phyloP scores from a whole-genome alignment of 2,888 invertebrate species.

The Drosophila leonis region DNA sequence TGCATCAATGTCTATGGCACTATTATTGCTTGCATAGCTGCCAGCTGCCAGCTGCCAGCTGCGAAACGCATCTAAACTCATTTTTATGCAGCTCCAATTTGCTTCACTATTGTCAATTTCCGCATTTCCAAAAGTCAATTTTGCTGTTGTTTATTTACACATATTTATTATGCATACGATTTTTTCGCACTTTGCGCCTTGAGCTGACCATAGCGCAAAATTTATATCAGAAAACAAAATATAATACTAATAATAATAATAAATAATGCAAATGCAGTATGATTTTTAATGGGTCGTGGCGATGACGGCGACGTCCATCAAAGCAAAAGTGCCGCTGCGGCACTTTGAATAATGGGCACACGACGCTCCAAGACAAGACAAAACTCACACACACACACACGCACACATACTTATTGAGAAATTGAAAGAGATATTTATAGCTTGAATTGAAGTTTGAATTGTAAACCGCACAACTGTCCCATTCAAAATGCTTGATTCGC shows the following conservation, averaged over 20 bases:
- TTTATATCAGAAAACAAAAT: constrained; percentile 9
- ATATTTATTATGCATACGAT: not conserved
- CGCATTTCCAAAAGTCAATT: constrained; percentile 30
- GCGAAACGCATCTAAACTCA: not conserved
- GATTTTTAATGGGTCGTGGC: constrained; percentile 47
- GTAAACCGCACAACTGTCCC: constrained; percentile 21
- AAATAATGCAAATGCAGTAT: constrained; percentile 56
- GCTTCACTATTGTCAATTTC: constrained; percentile 23
- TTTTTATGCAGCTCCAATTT: constrained; percentile 9
- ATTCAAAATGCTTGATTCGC: constrained; percentile 37
- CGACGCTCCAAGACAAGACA: constrained; percentile 25
- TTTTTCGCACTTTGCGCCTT: constrained; percentile 16
- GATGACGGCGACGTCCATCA: constrained; percentile 41
- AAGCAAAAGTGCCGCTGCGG: constrained; percentile 52
- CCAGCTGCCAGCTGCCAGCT: constrained; percentile 12
- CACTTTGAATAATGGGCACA: constrained; percentile 50
- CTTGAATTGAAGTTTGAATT: constrained; percentile 11
- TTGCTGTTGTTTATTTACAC: constrained; percentile 22
- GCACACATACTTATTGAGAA: constrained; percentile 14
- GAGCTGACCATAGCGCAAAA: constrained; percentile 24
- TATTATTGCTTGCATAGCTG: not conserved
- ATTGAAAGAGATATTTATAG: constrained; percentile 18
- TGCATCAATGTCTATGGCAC: not conserved
- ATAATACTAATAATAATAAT: constrained; percentile 7
- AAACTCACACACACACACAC: constrained; percentile 9